Evolutionary conservation across 1,140 invertebrate species (phyloP), one percentile per base, ranked within the genome.

Genomic region (Geopemphigus sp.): DNA sequence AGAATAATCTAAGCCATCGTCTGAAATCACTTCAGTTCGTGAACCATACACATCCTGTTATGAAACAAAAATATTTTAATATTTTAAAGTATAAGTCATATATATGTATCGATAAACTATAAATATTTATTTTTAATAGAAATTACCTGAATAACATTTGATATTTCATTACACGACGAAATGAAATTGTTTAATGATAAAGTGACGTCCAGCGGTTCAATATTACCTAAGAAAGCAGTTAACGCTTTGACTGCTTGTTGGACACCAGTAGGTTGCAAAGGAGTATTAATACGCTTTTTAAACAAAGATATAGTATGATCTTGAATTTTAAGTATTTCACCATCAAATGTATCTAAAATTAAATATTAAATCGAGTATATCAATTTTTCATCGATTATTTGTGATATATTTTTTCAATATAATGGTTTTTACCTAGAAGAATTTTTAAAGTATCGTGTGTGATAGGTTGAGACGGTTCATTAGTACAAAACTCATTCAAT

Each of bases 191-290:
- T 90, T 5, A 96, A 86, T 54, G 93, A 90, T 80, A 91, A 89
- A 5, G 90, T 91, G 3, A 96, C 89, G 83, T 95, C 93, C 63
- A 91, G 85, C 0, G 95, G 97, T 86, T 97, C 94, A 4, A 97
- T 90, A 80, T 91, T 92, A 15, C 94, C 94, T 82, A 97, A 90
- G 29, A 95, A 86, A 32, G 94, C 91, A 84, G 95, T 95, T 12
- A 98, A 91, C 1, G 94, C 94, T 87, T 98, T 98, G 0, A 97
- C 93, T 0, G 94, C 92, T 86, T 98, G 96, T 24, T 92, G 88
- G 59, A 96, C 90, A 24, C 90, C 86, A 82, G 89, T 88, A 5
- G 89, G 87, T 83, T 91, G 88, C 32, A 89, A 83, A 66, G 85
- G 84, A 22, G 87, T 86, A 81, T 87, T 83, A 64, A 86, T 83